Base-by-base conservation (phyloP, 2,888 invertebrate species). In the Ophioninae sp. region DNA sequence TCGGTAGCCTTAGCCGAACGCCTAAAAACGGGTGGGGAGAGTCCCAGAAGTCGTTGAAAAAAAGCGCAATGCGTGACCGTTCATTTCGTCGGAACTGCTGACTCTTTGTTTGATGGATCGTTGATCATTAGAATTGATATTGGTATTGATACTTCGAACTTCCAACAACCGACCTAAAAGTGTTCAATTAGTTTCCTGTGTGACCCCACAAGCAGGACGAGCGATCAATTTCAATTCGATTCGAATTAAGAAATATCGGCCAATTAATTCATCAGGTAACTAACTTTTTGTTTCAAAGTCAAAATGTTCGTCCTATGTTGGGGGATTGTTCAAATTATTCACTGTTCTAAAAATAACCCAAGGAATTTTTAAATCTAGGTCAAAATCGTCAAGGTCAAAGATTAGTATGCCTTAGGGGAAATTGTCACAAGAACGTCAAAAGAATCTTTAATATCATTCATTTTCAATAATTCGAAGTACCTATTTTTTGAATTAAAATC, bases 21-120 rank as follows among this genome's bases (percentile, higher is more conserved):
- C 44, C n/a, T 17, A 59, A 21, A 68, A 79, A 79, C 39, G 59
- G 50, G 39, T 44, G 57, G 68, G 69, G 76, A 67, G 39, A 67
- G 41, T 20, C 62, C 64, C 65, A 73, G 50, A 68, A 80, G 67
- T 81, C n/a, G 44, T 72, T 44, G 57, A 79, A 82, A 67, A 75
- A 79, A 84, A 73, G 56, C 57, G 30, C 41, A 62, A 13, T 70
- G 44, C 57, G 59, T 67, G 67, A 81, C 72, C 76, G 76, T 76
- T 82, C 82, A 81, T 82, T 84, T 79, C 68, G 79, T 61, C 23
- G 76, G 74, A 70, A 81, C 82, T 78, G 79, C 77, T 70, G 65
- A 50, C 81, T 70, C 87, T 85, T 87, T 87, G 87, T 86, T 85
- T 85, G 87, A 87, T 87, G 81, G 84, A 72, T 81, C 85, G 87